These are phyloP conservation scores for Tetranychus truncatus DNA, from an alignment of 2,888 invertebrate species.

Conservation along the genomic window DNA sequence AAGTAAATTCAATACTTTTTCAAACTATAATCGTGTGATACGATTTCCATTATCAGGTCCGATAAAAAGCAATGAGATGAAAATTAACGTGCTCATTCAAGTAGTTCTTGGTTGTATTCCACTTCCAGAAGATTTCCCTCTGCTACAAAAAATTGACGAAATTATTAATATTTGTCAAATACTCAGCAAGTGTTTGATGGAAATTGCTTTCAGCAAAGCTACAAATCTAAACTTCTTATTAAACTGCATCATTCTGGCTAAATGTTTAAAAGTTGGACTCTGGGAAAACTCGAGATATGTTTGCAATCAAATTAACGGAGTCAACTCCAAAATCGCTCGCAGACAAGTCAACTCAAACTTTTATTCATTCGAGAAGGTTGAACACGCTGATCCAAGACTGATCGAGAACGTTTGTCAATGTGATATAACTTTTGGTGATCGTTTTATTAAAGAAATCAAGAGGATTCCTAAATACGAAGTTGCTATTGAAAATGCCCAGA, in stretches of 20 bases:
- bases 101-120: constrained; percentile 45
- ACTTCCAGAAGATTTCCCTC: neutral
- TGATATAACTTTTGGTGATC: constrained; percentile 19
- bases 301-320: constrained; percentile 49
- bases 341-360: constrained; percentile 48
- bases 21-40: constrained; percentile 39
- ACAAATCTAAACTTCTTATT: constrained; percentile 35
- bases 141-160: constrained; percentile 46
- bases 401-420: constrained; percentile 41
- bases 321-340: constrained; percentile 44
- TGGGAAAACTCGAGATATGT: constrained; percentile 57
- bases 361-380: constrained; percentile 44
- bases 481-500: neutral
- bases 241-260: constrained; percentile 44
- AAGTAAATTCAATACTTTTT: constrained; percentile 43
- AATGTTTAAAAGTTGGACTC: constrained; percentile 47
- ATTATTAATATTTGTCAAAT: constrained; percentile 49
- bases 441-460: neutral
- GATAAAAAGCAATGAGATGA: constrained; percentile 51
- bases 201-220: constrained; percentile 1
- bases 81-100: constrained; percentile 51
- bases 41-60: constrained; percentile 51
- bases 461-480: constrained; percentile 4
- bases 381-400: constrained; percentile 50
- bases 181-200: constrained; percentile 44